phyloP scores from a whole-genome alignment of 2,888 invertebrate genomes.

The Didymodactylos carnosus region DNA sequence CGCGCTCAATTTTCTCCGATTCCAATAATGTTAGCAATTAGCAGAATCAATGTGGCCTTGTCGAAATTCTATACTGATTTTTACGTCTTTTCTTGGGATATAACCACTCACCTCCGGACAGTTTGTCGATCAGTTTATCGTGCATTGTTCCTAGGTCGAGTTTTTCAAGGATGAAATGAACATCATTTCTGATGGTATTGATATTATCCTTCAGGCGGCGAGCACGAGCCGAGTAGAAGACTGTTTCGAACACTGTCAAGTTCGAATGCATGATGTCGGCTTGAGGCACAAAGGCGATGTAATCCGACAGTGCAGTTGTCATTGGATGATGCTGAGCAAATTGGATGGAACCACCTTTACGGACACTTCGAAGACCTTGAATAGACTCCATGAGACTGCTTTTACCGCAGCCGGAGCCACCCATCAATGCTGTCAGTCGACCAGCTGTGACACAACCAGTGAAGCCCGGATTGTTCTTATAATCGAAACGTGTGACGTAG shows the following conservation, averaged over 20 bases:
- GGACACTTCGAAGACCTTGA: background rate
- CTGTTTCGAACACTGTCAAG: background rate
- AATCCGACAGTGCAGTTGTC: background rate
- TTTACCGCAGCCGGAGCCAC: background rate
- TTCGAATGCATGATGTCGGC: background rate
- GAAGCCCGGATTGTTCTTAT: background rate
- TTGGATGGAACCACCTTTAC: background rate
- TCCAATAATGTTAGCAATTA: too few relatives aligned
- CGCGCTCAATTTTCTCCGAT: too few relatives aligned
- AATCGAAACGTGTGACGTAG: background rate
- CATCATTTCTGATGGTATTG: background rate
- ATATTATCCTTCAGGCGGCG: background rate
- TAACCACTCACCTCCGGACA: background rate
- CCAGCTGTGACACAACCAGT: background rate
- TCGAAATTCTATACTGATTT: too few relatives aligned
- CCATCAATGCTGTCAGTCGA: background rate
- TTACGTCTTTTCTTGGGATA: too few relatives aligned
- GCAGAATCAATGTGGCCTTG: too few relatives aligned
- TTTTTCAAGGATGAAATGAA: background rate
- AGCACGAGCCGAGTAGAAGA: background rate
- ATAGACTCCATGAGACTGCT: background rate
- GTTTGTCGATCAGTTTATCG: background rate
- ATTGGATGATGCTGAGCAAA: background rate
- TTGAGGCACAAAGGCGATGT: background rate
- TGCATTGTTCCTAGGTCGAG: background rate